Evolutionary conservation across 2,797 vertebrate genomes (phyloP).

Genomic region (Gobio occitaniae): DNA sequence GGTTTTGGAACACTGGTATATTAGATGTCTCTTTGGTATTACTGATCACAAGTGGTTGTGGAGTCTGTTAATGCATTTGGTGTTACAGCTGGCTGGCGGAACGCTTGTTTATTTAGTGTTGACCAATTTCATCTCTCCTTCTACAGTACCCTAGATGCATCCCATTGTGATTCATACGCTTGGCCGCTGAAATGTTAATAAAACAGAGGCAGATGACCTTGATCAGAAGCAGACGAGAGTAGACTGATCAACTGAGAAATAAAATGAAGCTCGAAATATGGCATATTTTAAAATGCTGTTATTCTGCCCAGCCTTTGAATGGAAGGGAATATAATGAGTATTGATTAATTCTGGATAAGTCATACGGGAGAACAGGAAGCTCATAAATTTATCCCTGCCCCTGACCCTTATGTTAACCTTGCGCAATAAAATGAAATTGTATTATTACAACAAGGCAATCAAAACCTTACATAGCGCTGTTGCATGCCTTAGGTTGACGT

Average conservation of each 20-base stretch:
- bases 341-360: constrained; percentile 41
- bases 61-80: not conserved
- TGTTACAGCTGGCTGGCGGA: not conserved
- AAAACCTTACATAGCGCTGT: not conserved
- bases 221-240: constrained; percentile 6
- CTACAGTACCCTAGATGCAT: not conserved
- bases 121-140: not conserved
- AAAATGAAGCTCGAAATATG: constrained; percentile 22
- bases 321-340: constrained; percentile 39
- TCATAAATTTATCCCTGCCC: constrained; percentile 37
- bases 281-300: constrained; percentile 28
- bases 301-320: not conserved
- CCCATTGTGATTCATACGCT: not conserved
- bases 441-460: constrained; percentile 12
- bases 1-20: not conserved
- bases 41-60: not conserved
- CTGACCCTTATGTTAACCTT: not conserved
- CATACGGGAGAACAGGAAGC: constrained; percentile 6
- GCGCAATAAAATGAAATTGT: constrained; percentile 17
- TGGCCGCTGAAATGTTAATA: constrained; percentile 27
- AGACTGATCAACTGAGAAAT: constrained; percentile 5
- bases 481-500: not conserved
- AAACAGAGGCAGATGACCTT: constrained; percentile 25
- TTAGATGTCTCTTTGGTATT: not conserved
- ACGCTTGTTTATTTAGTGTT: constrained; percentile 29